Evolutionary conservation across 2,888 invertebrate genomes (phyloP), one percentile per base, ranked within the genome.

Genomic region (Nomada fabriciana): DNA sequence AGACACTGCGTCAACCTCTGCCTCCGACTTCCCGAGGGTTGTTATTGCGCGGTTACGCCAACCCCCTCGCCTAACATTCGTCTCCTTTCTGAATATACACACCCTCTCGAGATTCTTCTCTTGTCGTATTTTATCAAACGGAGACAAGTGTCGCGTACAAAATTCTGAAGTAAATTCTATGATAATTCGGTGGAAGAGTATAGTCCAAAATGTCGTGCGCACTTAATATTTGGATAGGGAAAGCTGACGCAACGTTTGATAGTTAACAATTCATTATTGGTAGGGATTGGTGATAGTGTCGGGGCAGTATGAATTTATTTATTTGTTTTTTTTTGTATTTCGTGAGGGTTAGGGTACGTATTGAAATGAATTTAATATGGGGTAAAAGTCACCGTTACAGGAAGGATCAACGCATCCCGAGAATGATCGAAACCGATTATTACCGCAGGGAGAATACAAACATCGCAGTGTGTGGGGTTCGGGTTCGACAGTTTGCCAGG

Each of bases 1-100:
- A 70, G 29, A 57, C 57, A 60, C 72, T 76, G 79, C 79, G 82
- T 82, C 84, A 82, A 87, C 75, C 87, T 83, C 52, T 79, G 82
- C 72, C 85, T 36, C 83, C 64, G 61, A 79, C 77, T 76, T 67
- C 61, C 82, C 77, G 84, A 88, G 89, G 89, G 88, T 89, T 87
- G 89, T 91, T 91, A 91, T 91, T 91, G 91, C 90, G 91, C 88
- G 91, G 90, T 90, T 90, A 90, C 86, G 81, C 85, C 86, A 76
- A 85, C 73, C 86, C 86, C 74, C 65, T 71, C 71, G 29, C 43
- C 36, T 29, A 23, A 57, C 74, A 71, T 79, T 79, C 76, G 73
- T 82, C 80, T 82, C 80, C 74, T 76, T 80, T 61, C 50, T 82
- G 72, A 76, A 79, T 83, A 83, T 82, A 63, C 78, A 73, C 74